Evolutionary conservation across 2,797 vertebrate genomes (phyloP), one percentile per base, ranked within the genome.

Genomic region (Chaetodon trifasciatus): DNA sequence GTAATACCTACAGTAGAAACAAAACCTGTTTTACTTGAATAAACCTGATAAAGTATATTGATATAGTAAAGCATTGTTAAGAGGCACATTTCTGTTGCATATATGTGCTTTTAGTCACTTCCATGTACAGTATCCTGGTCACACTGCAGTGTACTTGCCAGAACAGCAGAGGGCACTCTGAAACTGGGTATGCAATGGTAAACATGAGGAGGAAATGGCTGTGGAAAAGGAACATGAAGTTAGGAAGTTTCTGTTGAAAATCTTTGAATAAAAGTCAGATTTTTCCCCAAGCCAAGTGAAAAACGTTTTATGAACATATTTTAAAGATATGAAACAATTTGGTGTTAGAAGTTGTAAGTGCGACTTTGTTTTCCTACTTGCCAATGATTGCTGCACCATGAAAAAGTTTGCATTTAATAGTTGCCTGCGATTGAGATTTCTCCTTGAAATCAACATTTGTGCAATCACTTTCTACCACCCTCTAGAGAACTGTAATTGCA

Each of bases 161-260:
- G 47, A 73, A 21, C 91, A 86, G 64, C 21, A 89, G 88, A 86
- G 74, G 90, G 75, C 86, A 53, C 82, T 74, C 23, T 88, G 40
- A 40, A 57, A 52, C 49, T 79, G 62, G 23, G 32, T 50, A 64
- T 69, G 32, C 4, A 0, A 6, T 1, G 1, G 3, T 50, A 23
- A 70, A 28, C 3, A 5, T 19, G 24, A 44, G 9, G 61, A 53
- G 23, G n/a, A 55, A 61, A 4, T 11, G 11, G 53, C 8, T 6
- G 9, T 50, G 15, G 4, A 2, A 21, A 2, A 67, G 6, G 8
- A 61, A 53, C 37, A 62, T 16, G 13, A 2, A 52, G 16, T 53
- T 52, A 5, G 28, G 28, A 32, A 32, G 28, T 60, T 47, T 21
- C 9, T 44, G 23, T 65, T 19, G n/a, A 2, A 37, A 44, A 53